Evolutionary conservation across 2,888 invertebrate genomes (phyloP), one percentile per base, ranked within the genome.

Genomic region (Acanthosepion pharaonis): DNA sequence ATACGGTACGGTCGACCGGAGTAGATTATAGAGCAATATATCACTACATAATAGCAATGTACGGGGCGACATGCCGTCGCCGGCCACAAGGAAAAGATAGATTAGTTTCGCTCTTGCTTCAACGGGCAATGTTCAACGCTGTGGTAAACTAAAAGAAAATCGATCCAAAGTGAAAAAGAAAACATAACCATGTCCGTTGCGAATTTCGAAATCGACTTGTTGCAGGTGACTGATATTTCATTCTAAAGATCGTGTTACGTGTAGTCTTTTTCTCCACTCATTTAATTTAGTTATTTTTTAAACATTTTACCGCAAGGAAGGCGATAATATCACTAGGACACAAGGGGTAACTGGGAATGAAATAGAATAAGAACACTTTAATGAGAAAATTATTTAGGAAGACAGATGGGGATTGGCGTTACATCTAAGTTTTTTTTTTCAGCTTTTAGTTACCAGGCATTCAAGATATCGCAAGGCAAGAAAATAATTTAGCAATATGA

Each of bases 1-100:
- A 78, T 78, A 78, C 78, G 78, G n/a, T 18, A 78, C n/a, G 78
- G 78, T n/a, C n/a, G 78, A 78, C 78, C 78, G n/a, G 78, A n/a
- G 11, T 33, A n/a, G 78, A 78, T 78, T 78, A 78, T 78, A 78
- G 78, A 78, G 78, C 78, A 78, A 78, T 78, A 78, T 78, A 78
- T 78, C 78, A 78, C 15, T 18, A 33, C 78, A 78, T 78, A 33
- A 78, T 33, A 33, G 78, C 78, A 78, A 78, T 18, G n/a, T 78
- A 18, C 78, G 78, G 33, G n/a, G n/a, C 78, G 78, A 78, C 78
- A 78, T 78, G 78, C n/a, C 78, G 78, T 78, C 78, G 78, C 78
- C 78, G n/a, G n/a, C 78, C 78, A 15, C 78, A 78, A 78, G 78
- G n/a, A 33, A 78, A 78, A 78, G 78, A 78, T 78, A 78, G 78